phyloP scores from a whole-genome alignment of 2,888 invertebrate species.

The Melanophora roralis region DNA sequence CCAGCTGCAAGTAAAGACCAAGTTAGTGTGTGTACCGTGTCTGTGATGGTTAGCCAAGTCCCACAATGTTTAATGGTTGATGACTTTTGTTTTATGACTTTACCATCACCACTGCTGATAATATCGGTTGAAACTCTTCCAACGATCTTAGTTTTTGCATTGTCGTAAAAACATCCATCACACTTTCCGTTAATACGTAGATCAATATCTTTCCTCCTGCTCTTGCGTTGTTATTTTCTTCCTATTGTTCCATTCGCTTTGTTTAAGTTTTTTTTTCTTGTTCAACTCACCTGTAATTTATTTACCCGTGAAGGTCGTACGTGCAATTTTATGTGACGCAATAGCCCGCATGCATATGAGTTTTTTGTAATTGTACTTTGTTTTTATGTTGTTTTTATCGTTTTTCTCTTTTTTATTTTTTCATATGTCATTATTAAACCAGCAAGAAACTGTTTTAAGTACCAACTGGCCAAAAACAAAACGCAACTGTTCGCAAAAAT shows the following conservation, averaged over 20 bases:
- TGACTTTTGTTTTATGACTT: background rate
- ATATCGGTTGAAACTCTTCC: background rate
- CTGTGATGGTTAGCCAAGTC: background rate
- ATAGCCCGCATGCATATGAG: constrained; percentile 16
- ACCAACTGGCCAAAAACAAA: constrained; percentile 30
- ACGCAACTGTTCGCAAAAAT: background rate
- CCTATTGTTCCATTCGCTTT: background rate
- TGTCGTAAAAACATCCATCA: constrained; percentile 10
- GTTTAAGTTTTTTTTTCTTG: background rate
- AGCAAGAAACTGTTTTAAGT: constrained; percentile 36
- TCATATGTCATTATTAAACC: constrained; percentile 37
- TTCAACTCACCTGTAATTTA: constrained; percentile 44
- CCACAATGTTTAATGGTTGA: background rate
- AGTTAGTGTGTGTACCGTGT: background rate
- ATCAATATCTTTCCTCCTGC: background rate
- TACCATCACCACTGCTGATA: background rate
- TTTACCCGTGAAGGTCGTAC: constrained; percentile 58
- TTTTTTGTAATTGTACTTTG: background rate
- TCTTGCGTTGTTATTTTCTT: no score
- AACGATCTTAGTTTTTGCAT: constrained; percentile 5
- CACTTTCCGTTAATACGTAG: constrained; percentile 11
- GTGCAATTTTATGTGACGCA: constrained; percentile 60
- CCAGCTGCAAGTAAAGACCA: background rate
- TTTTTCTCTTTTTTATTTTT: constrained; percentile 16
- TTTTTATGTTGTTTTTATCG: background rate